phyloP scores from a whole-genome alignment of 2,797 vertebrate species.

The Coreius guichenoti region DNA sequence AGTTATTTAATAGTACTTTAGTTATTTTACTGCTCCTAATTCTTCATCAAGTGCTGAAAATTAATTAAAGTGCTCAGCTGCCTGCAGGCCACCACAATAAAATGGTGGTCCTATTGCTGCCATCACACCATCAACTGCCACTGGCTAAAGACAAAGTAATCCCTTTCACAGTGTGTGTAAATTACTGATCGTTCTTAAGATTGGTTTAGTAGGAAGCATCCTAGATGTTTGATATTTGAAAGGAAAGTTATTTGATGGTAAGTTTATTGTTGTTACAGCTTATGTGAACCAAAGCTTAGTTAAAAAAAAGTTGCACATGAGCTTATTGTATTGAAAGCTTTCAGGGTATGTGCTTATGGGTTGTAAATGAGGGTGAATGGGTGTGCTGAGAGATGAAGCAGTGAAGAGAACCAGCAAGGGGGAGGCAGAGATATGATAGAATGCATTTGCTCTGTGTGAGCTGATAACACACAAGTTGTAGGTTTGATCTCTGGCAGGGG shows the following conservation, averaged over 20 bases:
- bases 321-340: background rate
- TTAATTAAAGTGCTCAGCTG: slow-evolving; percentile 56
- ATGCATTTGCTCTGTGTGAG: background rate
- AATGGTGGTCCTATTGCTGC: slow-evolving; percentile 47
- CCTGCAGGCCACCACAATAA: slow-evolving; percentile 50
- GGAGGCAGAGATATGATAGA: background rate
- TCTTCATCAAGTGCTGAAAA: slow-evolving; percentile 47
- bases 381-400: background rate
- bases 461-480: slow-evolving; percentile 9
- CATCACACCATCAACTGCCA: slow-evolving; percentile 52
- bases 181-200: slow-evolving; percentile 42
- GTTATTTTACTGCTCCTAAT: slow-evolving; percentile 33
- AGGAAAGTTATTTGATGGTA: background rate
- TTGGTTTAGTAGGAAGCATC: slow-evolving; percentile 9
- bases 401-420: slow-evolving; percentile 13
- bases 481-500: slow-evolving; percentile 18
- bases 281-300: slow-evolving; percentile 15
- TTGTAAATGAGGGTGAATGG: slow-evolving; percentile 15
- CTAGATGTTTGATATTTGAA: slow-evolving; percentile 32
- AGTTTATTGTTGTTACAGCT: slow-evolving; percentile 15
- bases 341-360: background rate
- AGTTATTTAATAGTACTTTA: background rate
- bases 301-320: slow-evolving; percentile 17
- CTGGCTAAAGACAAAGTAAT: slow-evolving; percentile 40
- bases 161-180: slow-evolving; percentile 42